These are phyloP conservation scores for Tipula helvola DNA, from an alignment of 2,888 invertebrate species.

Conservation along the genomic window DNA sequence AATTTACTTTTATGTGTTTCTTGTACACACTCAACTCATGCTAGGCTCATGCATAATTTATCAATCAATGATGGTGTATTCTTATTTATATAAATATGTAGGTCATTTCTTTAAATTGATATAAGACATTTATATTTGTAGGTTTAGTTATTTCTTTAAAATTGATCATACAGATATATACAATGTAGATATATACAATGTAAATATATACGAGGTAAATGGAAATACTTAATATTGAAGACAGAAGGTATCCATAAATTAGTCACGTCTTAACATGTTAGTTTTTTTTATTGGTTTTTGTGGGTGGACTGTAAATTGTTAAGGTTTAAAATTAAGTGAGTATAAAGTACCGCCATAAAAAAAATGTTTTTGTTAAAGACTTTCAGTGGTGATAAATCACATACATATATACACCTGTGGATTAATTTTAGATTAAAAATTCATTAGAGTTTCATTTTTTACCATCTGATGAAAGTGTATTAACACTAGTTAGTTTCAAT, in stretches of 20 bases:
- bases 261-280: neutral
- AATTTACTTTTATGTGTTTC: neutral
- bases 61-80: neutral
- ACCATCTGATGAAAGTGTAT: neutral
- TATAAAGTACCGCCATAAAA: neutral
- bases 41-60: neutral
- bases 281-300: neutral
- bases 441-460: neutral
- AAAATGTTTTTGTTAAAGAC: neutral
- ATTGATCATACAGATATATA: neutral
- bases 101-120: neutral
- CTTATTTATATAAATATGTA: neutral
- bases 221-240: neutral
- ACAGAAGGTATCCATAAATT: neutral
- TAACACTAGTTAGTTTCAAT: neutral
- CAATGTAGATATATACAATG: neutral
- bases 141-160: neutral
- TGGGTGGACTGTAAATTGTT: neutral
- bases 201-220: neutral
- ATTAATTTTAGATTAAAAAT: neutral
- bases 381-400: neutral
- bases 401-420: neutral
- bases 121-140: neutral
- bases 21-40: neutral
- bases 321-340: neutral